Base-by-base conservation (phyloP, 1,140 invertebrate genomes). In the Hyposmocoma kahamanoa region DNA sequence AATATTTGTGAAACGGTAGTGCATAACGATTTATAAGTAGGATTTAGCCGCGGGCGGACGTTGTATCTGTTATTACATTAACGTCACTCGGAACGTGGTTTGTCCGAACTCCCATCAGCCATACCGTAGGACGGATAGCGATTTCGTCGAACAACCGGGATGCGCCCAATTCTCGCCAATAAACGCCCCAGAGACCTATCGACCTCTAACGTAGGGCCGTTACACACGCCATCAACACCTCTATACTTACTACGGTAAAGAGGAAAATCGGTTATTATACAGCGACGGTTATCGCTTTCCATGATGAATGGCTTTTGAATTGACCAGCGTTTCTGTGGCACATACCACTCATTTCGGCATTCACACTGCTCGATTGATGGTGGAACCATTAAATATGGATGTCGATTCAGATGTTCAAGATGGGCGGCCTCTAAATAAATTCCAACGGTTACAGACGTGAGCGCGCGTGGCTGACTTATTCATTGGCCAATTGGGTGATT, bases 151-250 rank as follows among this genome's bases (percentile, higher is more conserved):
- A 73, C 75, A 77, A 72, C 76, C 79, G 79, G 79, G 79, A 83
- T 78, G 77, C 75, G 68, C 77, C 75, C 73, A 81, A 83, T 83
- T 83, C 72, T 72, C 64, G 67, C 72, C 73, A 83, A 83, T 83
- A 77, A 80, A 77, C 72, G 67, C 63, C 66, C 72, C 66, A 54
- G 62, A 75, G 62, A 63, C 67, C 60, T 69, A 74, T 74, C 70
- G 65, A 64, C 70, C 53, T 64, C 63, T 28, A 69, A 55, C 41
- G 36, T 53, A 57, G 46, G 52, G 22, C 48, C 42, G 46, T 43
- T 65, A 62, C 28, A 44, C 67, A 62, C 30, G 43, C 74, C 51
- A 78, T 72, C 62, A 53, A 59, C 63, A 66, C 66, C 59, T 67
- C 60, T 76, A 72, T 60, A 51, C 17, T 41, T 42, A 18, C 42